Percentiles rank a stretch among this genome's conserved stretches.
These are phyloP conservation scores for Tanaodytes sp. DNA, from an alignment of 2,888 invertebrate species.

Conservation along the genomic window DNA sequence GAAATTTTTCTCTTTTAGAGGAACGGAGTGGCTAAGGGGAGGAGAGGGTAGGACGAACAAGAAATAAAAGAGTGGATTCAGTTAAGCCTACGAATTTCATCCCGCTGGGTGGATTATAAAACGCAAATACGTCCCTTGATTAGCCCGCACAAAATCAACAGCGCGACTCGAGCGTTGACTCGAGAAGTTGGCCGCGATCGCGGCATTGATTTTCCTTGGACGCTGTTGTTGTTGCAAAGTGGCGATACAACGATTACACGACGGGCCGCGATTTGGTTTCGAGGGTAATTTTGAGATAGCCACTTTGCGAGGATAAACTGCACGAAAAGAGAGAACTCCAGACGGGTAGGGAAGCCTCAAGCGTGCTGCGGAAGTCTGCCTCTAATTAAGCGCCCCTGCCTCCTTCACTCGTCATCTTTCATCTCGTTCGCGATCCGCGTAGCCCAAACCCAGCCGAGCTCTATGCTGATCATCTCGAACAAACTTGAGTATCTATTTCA, in stretches of 20 bases:
- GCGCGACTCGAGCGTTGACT: constrained; percentile 53
- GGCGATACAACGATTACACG: constrained; percentile 26
- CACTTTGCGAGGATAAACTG: constrained; percentile 71
- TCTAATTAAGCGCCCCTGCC: constrained; percentile 71
- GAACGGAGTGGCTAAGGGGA: constrained; percentile 40
- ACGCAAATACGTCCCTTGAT: constrained; percentile 73
- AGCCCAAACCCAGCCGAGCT: constrained; percentile 49
- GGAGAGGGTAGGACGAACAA: constrained; percentile 45
- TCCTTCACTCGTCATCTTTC: constrained; percentile 71
- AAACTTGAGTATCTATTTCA: constrained; percentile 67
- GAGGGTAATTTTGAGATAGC: constrained; percentile 67
- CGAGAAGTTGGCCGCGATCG: constrained; percentile 20
- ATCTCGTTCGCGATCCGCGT: constrained; percentile 50
- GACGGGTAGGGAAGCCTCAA: constrained; percentile 68
- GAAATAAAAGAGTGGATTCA: constrained; percentile 66
- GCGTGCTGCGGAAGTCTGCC: constrained; percentile 72
- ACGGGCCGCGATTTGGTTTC: constrained; percentile 59
- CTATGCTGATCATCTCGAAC: constrained; percentile 62
- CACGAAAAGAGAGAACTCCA: constrained; percentile 68
- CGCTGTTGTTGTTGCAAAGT: constrained; percentile 25
- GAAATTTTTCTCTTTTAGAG: constrained; percentile 8
- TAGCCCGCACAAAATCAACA: constrained; percentile 71
- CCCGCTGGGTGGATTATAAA: constrained; percentile 72
- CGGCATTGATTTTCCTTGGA: constrained; percentile 11
- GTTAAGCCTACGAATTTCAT: constrained; percentile 72